Percentiles rank a stretch among this genome's conserved stretches.
phyloP scores from a whole-genome alignment of 2,797 vertebrate genomes.

The Gambusia yucatana region DNA sequence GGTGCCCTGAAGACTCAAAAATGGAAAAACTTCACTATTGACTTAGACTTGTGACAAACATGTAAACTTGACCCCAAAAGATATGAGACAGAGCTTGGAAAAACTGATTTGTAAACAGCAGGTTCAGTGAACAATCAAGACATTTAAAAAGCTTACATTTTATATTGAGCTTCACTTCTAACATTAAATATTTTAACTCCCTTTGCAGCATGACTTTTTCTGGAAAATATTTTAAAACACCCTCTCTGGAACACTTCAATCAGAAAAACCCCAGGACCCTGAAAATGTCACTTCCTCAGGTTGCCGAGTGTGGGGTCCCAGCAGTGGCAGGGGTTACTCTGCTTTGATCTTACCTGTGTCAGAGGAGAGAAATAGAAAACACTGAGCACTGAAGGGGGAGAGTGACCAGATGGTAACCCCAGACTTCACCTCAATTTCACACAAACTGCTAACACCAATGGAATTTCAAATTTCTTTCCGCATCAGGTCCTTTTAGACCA shows the following conservation, averaged over 20 bases:
- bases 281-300: conserved; percentile 60
- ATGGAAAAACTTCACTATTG: not conserved
- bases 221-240: not conserved
- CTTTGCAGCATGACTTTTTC: not conserved
- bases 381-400: not conserved
- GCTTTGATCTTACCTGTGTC: conserved; percentile 51
- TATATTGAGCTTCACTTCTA: not conserved
- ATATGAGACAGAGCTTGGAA: not conserved
- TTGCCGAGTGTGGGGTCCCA: conserved; percentile 1
- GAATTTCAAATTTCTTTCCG: not conserved
- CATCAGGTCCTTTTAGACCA: not conserved
- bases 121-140: not conserved
- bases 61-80: not conserved
- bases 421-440: conserved; percentile 14
- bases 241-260: not conserved
- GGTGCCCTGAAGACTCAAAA: not conserved
- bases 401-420: not conserved
- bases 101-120: not conserved
- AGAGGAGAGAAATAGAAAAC: not conserved
- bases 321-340: conserved; percentile 8
- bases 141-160: not conserved
- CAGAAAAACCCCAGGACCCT: conserved; percentile 61
- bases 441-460: not conserved
- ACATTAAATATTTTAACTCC: not conserved
- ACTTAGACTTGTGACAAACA: not conserved